Conservation (phyloP, 2,888 invertebrate genomes). For the Chouioia cunea region DNA sequence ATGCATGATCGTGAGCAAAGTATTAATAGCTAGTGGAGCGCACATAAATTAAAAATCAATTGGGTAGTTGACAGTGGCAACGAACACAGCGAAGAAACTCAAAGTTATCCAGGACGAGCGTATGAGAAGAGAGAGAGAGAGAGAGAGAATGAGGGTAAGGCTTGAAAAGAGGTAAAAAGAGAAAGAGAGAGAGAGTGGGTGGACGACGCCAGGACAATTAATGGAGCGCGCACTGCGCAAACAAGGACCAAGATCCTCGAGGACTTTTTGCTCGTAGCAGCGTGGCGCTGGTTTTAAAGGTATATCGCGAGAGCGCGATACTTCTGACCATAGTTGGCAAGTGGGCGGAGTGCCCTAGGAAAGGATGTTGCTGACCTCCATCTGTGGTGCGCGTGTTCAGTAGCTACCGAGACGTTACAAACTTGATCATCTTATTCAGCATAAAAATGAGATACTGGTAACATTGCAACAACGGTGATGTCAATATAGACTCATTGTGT, state of each 20-base stretch:
- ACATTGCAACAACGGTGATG: no score
- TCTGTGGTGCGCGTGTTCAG: neutral
- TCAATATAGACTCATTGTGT: no score
- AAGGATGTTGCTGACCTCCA: conserved; percentile 37
- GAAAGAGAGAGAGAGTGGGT: conserved; percentile 33
- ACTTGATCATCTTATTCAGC: conserved; percentile 23
- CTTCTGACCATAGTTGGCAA: conserved; percentile 50
- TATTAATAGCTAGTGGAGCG: conserved; percentile 30
- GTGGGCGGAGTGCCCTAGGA: conserved; percentile 50
- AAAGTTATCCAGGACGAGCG: no score
- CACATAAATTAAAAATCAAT: conserved; percentile 43
- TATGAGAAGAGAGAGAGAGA: neutral
- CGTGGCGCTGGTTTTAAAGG: neutral
- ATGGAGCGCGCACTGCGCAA: conserved; percentile 25
- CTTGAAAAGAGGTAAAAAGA: conserved; percentile 1
- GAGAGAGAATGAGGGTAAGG: neutral
- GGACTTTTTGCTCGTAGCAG: neutral
- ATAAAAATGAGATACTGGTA: no score
- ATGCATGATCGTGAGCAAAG: conserved; percentile 19
- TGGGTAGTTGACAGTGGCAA: neutral
- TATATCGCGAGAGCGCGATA: conserved; percentile 9
- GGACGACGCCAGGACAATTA: conserved; percentile 33
- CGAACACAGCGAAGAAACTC: neutral
- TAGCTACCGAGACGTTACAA: conserved; percentile 11
- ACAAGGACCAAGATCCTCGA: conserved; percentile 20